phyloP scores from a whole-genome alignment of 2,113 vertebrate species.

The Rhinogobius similis region DNA sequence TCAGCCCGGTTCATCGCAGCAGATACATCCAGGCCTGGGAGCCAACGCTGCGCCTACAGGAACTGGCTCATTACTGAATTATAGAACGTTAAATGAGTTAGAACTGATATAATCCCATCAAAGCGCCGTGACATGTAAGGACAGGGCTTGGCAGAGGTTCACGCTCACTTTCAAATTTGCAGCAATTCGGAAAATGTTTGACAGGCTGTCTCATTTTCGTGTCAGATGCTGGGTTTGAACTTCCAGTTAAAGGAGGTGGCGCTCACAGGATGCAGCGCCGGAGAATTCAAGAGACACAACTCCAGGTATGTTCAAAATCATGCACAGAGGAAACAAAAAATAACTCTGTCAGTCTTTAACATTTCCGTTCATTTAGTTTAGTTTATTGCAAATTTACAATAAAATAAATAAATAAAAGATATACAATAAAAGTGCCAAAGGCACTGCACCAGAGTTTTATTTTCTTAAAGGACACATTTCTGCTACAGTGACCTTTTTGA shows the following conservation, averaged over 20 bases:
- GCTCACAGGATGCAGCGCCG: too few species aligned
- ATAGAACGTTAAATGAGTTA: neutral
- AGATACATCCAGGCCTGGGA: neutral
- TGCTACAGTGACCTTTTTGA: too few species aligned
- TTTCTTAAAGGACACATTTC: too few species aligned
- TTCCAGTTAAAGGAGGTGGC: neutral
- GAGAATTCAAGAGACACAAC: too few species aligned
- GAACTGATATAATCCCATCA: neutral
- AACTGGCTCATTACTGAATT: slow-evolving; percentile 2
- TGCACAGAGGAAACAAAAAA: too few species aligned
- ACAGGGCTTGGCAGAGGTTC: neutral
- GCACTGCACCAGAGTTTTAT: too few species aligned
- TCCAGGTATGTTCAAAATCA: too few species aligned
- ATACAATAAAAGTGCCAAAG: too few species aligned
- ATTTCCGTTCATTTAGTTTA: too few species aligned
- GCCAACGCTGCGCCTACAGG: neutral
- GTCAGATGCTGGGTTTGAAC: neutral
- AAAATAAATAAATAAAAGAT: too few species aligned
- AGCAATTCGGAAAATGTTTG: neutral
- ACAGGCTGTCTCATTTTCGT: neutral
- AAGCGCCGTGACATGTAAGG: neutral
- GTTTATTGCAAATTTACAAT: too few species aligned
- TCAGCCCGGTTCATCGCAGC: neutral
- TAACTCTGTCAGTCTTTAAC: too few species aligned
- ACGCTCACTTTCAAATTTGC: neutral